Base-by-base conservation (phyloP, 2,797 vertebrate genomes). In the Aphelocoma californica region DNA sequence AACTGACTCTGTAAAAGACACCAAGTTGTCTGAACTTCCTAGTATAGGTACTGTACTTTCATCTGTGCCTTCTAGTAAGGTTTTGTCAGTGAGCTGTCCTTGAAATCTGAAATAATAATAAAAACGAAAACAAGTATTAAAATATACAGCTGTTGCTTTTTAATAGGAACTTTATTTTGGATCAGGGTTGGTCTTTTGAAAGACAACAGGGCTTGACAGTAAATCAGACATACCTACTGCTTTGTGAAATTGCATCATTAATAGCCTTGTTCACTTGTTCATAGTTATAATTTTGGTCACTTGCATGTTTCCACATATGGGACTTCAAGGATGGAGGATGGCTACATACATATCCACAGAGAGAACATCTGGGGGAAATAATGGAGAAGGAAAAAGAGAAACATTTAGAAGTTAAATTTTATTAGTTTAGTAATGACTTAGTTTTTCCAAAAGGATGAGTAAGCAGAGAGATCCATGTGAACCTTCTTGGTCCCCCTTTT, bases 281-380 rank as follows among this genome's bases (percentile, higher is more conserved):
- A 7, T 99, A 99, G 97, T 99, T 99, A 78, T 99, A 99, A 97
- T 99, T 99, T 98, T 99, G 98, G 98, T 99, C 99, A 85, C 99
- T 99, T 9, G 99, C 99, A 13, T 99, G 99, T 92, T 99, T 99
- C 99, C 99, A 99, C 99, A 99, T 99, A 94, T 99, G 99, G 57
- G 99, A 99, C 95, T 99, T 99, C 73, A 99, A 97, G 23, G 99
- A 99, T 1, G 99, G 99, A 26, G 99, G 99, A 92, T 99, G 99
- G 96, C 99, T 99, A 97, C 99, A 99, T 51, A 99, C 98, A 14
- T 99, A 99, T 38, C 99, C 99, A 94, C 99, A 99, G 42, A 99
- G 98, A n/a, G 99, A 99, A 96, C 99, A 99, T 86, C 99, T 99
- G 97, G 26, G 40, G 78, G 8, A 7, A 72, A 60, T 40, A 71